A percentile compares a stretch with the other conserved stretches of the same genome.
Evolutionary conservation across 1,140 invertebrate species (phyloP).

Genomic region (Drosophila pachea): DNA sequence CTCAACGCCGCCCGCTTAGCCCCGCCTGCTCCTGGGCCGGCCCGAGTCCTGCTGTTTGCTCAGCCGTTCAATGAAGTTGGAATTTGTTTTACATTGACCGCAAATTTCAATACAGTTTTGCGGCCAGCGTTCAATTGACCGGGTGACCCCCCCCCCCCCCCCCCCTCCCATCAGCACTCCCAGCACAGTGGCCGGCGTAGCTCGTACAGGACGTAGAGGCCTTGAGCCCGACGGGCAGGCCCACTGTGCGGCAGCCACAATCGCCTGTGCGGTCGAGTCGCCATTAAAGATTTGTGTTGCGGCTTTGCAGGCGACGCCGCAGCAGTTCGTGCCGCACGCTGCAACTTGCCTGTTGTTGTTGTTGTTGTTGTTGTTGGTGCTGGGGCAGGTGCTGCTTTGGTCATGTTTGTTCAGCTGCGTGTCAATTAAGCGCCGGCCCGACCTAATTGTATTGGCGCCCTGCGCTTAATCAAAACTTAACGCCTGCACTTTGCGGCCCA

Average conservation of each 20-base stretch:
- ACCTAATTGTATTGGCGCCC: conserved; percentile 71
- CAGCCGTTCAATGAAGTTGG: conserved; percentile 61
- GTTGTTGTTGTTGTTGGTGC: conserved; percentile 3
- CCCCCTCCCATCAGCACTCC: conserved; percentile 16
- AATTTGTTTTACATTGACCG: conserved; percentile 76
- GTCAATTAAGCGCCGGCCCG: conserved; percentile 67
- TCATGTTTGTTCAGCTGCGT: conserved; percentile 58
- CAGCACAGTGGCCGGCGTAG: conserved; percentile 56
- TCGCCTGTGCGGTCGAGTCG: conserved; percentile 56
- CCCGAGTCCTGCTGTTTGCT: conserved; percentile 30
- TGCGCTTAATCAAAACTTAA: conserved; percentile 69
- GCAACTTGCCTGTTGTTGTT: neutral
- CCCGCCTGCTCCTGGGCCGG: neutral
- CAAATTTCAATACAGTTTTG: conserved; percentile 76
- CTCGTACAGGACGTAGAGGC: too few species aligned
- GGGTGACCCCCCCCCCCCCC: neutral
- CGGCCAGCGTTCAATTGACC: conserved; percentile 62
- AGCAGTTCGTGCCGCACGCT: conserved; percentile 35
- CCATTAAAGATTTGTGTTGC: conserved; percentile 74
- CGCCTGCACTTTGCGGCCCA: conserved; percentile 51
- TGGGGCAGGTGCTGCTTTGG: conserved; percentile 21
- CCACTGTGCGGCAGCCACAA: conserved; percentile 43
- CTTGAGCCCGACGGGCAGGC: too few species aligned
- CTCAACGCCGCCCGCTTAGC: conserved; percentile 29
- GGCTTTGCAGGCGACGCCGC: conserved; percentile 52